A percentile compares a stretch with the other conserved stretches of the same genome.
Conservation (phyloP, 2,797 vertebrate species). For the Thaleichthys pacificus region DNA sequence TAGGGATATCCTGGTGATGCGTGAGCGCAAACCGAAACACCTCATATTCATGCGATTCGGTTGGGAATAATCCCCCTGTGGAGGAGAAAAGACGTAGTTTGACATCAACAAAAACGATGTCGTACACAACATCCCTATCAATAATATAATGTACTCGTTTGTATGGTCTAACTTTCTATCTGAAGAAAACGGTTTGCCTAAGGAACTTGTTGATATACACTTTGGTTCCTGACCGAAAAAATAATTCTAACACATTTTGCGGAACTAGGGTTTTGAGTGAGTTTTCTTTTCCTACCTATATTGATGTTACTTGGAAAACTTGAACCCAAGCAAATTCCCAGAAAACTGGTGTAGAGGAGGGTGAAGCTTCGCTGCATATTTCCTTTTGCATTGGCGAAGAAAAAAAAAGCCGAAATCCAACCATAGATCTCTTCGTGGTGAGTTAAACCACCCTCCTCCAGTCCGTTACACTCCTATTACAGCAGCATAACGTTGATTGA, state of each 20-base stretch:
- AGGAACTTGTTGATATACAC: not conserved
- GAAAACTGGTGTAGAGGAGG: conserved; percentile 97
- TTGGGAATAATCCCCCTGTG: conserved; percentile 96
- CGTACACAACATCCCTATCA: not conserved
- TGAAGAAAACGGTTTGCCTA: not conserved
- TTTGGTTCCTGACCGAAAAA: not conserved
- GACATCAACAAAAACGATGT: conserved; percentile 6
- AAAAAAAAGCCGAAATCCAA: conserved; percentile 85
- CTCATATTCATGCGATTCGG: conserved; percentile 98
- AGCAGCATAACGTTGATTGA: conserved; percentile 64
- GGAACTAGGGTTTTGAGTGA: too few species aligned
- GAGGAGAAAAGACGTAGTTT: conserved; percentile 45
- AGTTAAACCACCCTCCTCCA: conserved; percentile 71
- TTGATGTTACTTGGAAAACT: conserved; percentile 99
- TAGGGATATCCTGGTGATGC: conserved; percentile 96
- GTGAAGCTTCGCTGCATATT: conserved; percentile 99
- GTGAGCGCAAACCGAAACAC: conserved; percentile 97
- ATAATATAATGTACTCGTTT: not conserved
- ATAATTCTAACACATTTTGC: not conserved
- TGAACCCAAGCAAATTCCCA: conserved; percentile 96
- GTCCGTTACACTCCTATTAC: conserved; percentile 74
- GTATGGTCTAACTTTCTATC: not conserved
- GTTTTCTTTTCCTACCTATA: conserved; percentile 85
- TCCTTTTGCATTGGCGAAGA: conserved; percentile 98
- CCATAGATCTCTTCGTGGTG: conserved; percentile 83